Conservation (phyloP, 2,113 vertebrate species). For the Emydura subglobosa region DNA sequence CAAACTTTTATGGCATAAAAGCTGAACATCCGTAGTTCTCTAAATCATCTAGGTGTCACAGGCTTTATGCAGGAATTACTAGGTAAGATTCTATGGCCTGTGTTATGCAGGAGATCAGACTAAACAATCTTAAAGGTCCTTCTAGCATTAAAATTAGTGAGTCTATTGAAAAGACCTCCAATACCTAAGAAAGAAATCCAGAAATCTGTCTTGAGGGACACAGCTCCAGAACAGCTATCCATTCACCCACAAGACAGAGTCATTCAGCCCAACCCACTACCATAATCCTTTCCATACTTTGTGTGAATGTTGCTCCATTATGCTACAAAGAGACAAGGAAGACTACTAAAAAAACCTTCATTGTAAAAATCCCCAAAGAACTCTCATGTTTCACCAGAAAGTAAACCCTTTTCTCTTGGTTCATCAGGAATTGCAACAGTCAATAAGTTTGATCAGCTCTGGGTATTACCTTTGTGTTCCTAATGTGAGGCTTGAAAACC, state of each 20-base stretch:
- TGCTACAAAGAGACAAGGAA: constrained; percentile 37
- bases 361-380: constrained; percentile 9
- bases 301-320: constrained; percentile 52
- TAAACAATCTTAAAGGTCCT: rapidly evolving
- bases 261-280: constrained; percentile 27
- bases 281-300: constrained; percentile 10
- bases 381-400: background rate
- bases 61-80: background rate
- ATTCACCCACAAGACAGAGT: constrained; percentile 34
- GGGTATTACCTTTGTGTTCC: background rate
- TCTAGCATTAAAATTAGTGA: background rate
- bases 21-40: background rate
- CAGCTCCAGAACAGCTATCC: constrained; percentile 44
- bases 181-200: background rate
- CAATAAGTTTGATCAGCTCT: background rate
- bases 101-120: background rate
- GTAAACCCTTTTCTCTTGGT: background rate
- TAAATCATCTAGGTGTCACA: background rate
- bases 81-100: background rate
- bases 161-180: background rate
- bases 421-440: background rate
- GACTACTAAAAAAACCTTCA: constrained; percentile 25
- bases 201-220: background rate
- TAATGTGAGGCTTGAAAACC: background rate
- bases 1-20: background rate